A percentile compares a stretch with the other conserved stretches of the same genome.
These are phyloP conservation scores for Actinia equina DNA, from an alignment of 64 coral and sea anemone species.

Conservation along the genomic window DNA sequence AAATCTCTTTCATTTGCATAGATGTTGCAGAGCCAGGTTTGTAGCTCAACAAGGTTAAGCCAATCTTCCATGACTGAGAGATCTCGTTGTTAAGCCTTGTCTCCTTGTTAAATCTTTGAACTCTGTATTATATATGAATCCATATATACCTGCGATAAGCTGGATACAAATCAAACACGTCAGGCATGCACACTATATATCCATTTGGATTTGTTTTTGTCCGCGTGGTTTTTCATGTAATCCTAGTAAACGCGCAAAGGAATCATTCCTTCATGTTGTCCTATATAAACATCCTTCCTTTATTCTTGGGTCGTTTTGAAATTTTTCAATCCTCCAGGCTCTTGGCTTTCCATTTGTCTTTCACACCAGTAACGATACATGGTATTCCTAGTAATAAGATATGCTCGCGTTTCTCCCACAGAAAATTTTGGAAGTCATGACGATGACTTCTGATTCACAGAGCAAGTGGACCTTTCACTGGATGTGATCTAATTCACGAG, in stretches of 20 bases:
- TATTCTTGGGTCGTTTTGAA: constrained; percentile 63
- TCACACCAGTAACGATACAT: constrained; percentile 71
- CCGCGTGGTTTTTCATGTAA: constrained; percentile 50
- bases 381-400: constrained; percentile 18
- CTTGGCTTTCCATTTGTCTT: constrained; percentile 70
- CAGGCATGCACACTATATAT: constrained; percentile 79
- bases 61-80: too few species aligned
- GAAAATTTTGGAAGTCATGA: too few species aligned
- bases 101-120: too few species aligned
- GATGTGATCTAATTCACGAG: too few species aligned
- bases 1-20: too few species aligned
- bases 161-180: constrained; percentile 84
- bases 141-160: constrained; percentile 6
- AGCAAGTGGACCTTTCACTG: too few species aligned
- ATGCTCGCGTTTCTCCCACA: too few species aligned
- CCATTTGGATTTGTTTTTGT: constrained; percentile 52
- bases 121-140: too few species aligned
- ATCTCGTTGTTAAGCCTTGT: too few species aligned
- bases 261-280: constrained; percentile 49
- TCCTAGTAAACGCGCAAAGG: constrained; percentile 40
- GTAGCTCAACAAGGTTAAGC: too few species aligned
- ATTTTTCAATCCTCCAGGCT: constrained; percentile 54
- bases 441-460: too few species aligned
- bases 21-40: too few species aligned
- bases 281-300: constrained; percentile 67